Base-by-base conservation (phyloP, 2,888 invertebrate species). In the Drymonia ruficornis region DNA sequence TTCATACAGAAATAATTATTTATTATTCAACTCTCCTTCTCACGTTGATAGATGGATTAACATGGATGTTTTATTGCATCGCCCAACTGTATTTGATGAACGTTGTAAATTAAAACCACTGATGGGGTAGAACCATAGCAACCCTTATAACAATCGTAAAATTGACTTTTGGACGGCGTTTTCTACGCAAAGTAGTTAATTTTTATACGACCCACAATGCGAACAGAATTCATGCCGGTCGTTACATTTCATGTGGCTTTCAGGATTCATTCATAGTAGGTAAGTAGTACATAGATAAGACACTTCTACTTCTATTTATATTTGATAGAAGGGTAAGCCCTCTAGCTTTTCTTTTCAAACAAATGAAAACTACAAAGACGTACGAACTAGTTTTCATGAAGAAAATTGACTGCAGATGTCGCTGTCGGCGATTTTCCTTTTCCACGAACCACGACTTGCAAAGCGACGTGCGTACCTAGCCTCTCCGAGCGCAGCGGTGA, bases 131-230 rank as follows among this genome's bases (percentile, higher is more conserved):
- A 59, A 58, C 63, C 63, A 61, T 67, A 63, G 61, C 53, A 63
- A 66, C 66, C 58, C 52, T 55, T 55, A 56, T 55, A 61, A 59
- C 34, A 53, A 47, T 52, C 56, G 45, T 70, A 63, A 74, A 71
- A 70, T 71, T 67, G 56, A 70, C 70, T 67, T 68, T 58, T 63
- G 58, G 62, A 50, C 55, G 50, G 53, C 65, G 55, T 66, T 62
- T 60, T 67, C 55, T 65, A 63, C 62, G 52, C 43, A 44, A 50
- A 59, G 65, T 66, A 60, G 52, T 69, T 71, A 70, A 64, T 55
- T 63, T 65, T 67, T 67, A 77, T 74, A 63, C 60, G 63, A 63
- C 64, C 61, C 48, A 67, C 67, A 73, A 67, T 66, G 57, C 64
- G 57, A 72, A 67, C 61, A 51, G 61, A 71, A 71, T 70, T 67